Conservation (phyloP, 2,797 vertebrate genomes). For the Urophycis tenuis region DNA sequence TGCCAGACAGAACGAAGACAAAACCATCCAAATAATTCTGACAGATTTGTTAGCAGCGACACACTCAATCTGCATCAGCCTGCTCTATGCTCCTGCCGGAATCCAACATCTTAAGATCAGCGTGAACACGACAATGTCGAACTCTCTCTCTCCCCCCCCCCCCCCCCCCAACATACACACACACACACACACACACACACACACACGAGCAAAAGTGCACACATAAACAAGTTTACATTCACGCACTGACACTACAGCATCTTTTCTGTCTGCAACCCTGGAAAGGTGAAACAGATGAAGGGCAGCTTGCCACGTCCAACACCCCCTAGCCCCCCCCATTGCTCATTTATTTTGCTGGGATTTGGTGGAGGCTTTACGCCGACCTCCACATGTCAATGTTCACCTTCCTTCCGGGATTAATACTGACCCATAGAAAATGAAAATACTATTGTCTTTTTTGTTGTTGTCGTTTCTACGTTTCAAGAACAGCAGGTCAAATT, state of each 20-base stretch:
- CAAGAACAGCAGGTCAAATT: conserved; percentile 36
- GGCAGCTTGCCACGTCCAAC: conserved; percentile 18
- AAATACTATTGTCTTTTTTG: conserved; percentile 7
- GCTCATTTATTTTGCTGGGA: conserved; percentile 16
- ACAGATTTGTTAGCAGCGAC: conserved; percentile 3
- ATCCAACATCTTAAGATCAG: conserved; percentile 6
- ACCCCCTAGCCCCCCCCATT: conserved; percentile 30
- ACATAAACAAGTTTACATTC: conserved; percentile 15
- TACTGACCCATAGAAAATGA: conserved; percentile 29
- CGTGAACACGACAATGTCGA: conserved; percentile 8
- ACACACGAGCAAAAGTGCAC: not conserved
- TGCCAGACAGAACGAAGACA: conserved; percentile 20
- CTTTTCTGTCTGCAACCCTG: conserved; percentile 22
- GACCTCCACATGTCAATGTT: conserved; percentile 18
- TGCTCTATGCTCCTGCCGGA: not conserved
- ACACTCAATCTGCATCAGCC: not conserved
- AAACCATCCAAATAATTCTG: conserved; percentile 19
- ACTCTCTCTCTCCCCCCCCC: too few relatives aligned
- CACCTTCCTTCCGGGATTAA: conserved; percentile 31
- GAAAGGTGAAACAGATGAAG: conserved; percentile 20
- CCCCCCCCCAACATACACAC: conserved; percentile 17
- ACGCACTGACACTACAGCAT: conserved; percentile 23
- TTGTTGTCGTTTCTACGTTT: conserved; percentile 31
- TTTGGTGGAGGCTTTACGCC: conserved; percentile 11
- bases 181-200: conserved; percentile 30